Evolutionary conservation across 2,113 vertebrate species (phyloP).

Genomic region (Coturnix japonica): DNA sequence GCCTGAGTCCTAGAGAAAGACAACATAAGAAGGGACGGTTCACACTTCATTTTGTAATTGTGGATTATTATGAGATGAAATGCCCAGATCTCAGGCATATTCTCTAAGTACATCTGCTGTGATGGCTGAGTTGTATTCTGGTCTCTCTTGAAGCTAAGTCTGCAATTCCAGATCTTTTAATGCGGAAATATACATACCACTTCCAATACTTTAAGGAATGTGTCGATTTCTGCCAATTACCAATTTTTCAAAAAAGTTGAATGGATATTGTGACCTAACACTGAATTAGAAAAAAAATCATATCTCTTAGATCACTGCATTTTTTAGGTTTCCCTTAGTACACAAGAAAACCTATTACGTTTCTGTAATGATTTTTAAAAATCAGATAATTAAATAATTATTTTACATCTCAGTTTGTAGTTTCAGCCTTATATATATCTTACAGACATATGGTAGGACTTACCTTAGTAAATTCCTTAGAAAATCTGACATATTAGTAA

Average conservation of each 20-base stretch:
- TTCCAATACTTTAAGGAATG: neutral
- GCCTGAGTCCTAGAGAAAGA: neutral
- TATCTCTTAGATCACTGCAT: neutral
- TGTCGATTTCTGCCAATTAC: neutral
- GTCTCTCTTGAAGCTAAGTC: neutral
- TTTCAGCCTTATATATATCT: neutral
- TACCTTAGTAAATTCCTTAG: neutral
- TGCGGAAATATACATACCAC: neutral
- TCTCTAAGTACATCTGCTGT: neutral
- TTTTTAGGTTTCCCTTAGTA: neutral
- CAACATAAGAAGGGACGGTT: neutral
- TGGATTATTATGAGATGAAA: neutral
- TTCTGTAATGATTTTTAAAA: neutral
- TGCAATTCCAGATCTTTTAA: neutral
- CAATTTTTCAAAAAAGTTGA: neutral
- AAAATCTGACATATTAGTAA: neutral
- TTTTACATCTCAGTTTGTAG: neutral
- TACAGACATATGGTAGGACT: neutral
- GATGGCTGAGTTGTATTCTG: neutral
- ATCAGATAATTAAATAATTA: neutral
- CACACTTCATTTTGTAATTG: neutral
- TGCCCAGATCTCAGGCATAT: neutral
- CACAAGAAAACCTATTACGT: neutral
- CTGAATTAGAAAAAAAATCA: neutral
- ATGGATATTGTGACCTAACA: rapidly evolving